Evolutionary conservation across 2,113 vertebrate species (phyloP).

Genomic region (Raja brachyura): DNA sequence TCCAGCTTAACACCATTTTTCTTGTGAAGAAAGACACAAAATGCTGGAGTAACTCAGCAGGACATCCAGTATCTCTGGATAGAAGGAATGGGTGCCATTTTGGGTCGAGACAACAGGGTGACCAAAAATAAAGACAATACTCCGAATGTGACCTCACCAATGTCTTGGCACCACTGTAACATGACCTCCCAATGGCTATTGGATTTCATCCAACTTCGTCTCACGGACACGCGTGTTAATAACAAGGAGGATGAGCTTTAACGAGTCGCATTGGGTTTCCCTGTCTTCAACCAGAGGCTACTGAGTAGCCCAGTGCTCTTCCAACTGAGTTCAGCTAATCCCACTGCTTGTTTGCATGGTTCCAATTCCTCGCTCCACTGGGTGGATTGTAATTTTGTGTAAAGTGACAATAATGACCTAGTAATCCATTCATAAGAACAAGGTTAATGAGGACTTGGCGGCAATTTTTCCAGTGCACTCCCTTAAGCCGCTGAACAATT

Average conservation of each 20-base stretch:
- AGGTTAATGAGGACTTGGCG: not conserved
- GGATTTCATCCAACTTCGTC: not conserved
- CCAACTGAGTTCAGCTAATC: not conserved
- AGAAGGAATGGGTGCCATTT: too few species aligned
- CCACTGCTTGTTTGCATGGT: not conserved
- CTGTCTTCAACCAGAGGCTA: not conserved
- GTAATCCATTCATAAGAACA: not conserved
- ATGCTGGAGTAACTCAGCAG: too few species aligned
- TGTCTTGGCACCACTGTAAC: not conserved
- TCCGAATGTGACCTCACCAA: too few species aligned
- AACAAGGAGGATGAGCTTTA: not conserved
- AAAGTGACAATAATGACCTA: not conserved
- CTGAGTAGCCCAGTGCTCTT: not conserved
- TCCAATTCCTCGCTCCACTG: not conserved
- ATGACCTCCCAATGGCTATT: not conserved
- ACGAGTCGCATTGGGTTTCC: too few species aligned
- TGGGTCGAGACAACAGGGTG: too few species aligned
- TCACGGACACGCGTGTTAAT: not conserved
- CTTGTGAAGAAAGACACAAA: too few species aligned
- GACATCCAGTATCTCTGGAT: too few species aligned
- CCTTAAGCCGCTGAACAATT: constrained; percentile 17
- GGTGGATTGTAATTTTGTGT: not conserved
- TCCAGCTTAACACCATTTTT: too few species aligned
- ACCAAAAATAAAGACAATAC: too few species aligned
- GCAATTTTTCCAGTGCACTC: not conserved